phyloP scores from a whole-genome alignment of 2,888 invertebrate species.

The Mystacides longicornis region DNA sequence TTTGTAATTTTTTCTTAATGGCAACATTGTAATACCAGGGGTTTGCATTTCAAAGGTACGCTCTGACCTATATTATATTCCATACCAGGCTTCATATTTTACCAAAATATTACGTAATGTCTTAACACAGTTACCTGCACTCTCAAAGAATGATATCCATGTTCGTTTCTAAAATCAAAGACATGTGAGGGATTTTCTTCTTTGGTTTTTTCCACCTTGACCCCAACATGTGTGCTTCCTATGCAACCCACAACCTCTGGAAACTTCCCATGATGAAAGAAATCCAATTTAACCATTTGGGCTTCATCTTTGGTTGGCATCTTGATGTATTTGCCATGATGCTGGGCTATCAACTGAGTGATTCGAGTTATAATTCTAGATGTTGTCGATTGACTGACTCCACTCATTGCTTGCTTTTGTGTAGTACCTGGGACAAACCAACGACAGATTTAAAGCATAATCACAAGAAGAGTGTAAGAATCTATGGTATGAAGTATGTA shows the following conservation, averaged over 20 bases:
- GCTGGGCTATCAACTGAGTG: slow-evolving; percentile 23
- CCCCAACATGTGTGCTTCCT: slow-evolving; percentile 27
- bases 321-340: slow-evolving; percentile 24
- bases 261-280: slow-evolving; percentile 24
- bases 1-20: too few species aligned
- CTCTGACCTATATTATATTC: too few species aligned
- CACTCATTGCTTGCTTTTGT: slow-evolving; percentile 24
- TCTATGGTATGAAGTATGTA: too few species aligned
- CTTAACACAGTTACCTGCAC: slow-evolving; percentile 24
- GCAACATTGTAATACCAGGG: too few species aligned
- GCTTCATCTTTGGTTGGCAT: slow-evolving; percentile 23
- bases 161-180: slow-evolving; percentile 26
- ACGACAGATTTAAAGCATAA: background rate
- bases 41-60: too few species aligned
- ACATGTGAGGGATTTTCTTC: slow-evolving; percentile 6
- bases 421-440: slow-evolving; percentile 18
- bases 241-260: slow-evolving; percentile 27
- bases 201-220: slow-evolving; percentile 25
- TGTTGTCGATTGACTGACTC: slow-evolving; percentile 27
- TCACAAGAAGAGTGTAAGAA: too few species aligned
- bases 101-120: too few species aligned
- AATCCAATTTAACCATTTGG: slow-evolving; percentile 19
- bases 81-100: too few species aligned
- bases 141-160: slow-evolving; percentile 27
- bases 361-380: slow-evolving; percentile 26